Conservation (phyloP, 2,113 vertebrate genomes). For the Gambusia affinis region DNA sequence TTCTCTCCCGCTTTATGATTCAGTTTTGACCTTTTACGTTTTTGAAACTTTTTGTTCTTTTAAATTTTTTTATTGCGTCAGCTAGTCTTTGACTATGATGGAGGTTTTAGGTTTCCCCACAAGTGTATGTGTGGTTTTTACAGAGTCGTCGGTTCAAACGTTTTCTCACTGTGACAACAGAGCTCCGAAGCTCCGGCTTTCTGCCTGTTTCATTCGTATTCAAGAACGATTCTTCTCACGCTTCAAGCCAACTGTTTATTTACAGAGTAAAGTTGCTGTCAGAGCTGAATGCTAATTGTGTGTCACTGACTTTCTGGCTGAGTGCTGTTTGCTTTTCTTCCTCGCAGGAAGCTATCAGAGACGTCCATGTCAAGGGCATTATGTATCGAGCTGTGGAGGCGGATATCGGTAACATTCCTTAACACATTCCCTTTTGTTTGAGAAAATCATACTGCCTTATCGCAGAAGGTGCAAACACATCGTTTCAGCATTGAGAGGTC, state of each 20-base stretch:
- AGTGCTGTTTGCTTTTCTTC: slow-evolving; percentile 41
- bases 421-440: slow-evolving; percentile 20
- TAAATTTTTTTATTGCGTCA: slow-evolving; percentile 17
- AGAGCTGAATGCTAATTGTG: slow-evolving; percentile 55
- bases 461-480: slow-evolving; percentile 12
- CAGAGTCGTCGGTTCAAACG: slow-evolving; percentile 18
- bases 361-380: slow-evolving; percentile 96
- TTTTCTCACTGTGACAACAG: slow-evolving; percentile 39
- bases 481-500: slow-evolving; percentile 12
- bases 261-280: slow-evolving; percentile 46
- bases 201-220: slow-evolving; percentile 61
- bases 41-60: slow-evolving; percentile 1
- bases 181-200: slow-evolving; percentile 44
- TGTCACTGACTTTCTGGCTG: slow-evolving; percentile 39
- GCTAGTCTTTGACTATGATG: slow-evolving; percentile 18
- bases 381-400: slow-evolving; percentile 97
- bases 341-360: slow-evolving; percentile 91
- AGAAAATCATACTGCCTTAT: neutral
- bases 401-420: slow-evolving; percentile 87
- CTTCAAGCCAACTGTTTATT: slow-evolving; percentile 48
- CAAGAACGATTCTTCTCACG: slow-evolving; percentile 38
- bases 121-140: slow-evolving; percentile 6
- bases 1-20: slow-evolving; percentile 32
- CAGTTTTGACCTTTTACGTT: slow-evolving; percentile 16
- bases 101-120: slow-evolving; percentile 4